Conservation (phyloP, 2,113 vertebrate species). For the Corapipo altera region DNA sequence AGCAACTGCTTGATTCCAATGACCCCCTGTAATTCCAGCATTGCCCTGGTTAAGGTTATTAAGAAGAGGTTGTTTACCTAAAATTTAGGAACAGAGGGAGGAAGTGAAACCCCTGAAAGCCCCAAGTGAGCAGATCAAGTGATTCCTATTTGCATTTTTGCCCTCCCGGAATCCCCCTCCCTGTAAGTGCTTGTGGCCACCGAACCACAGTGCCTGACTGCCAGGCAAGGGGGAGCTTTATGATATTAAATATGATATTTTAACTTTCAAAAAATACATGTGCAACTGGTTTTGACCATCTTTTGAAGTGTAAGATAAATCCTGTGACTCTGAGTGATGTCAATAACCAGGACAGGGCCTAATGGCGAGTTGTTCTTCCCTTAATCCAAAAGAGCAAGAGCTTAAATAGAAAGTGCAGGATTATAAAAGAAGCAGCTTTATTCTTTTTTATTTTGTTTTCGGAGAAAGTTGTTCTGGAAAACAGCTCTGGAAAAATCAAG, state of each 20-base stretch:
- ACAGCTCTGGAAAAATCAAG: background rate
- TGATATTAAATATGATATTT: background rate
- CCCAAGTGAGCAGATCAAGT: background rate
- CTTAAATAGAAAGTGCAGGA: slow-evolving; percentile 35
- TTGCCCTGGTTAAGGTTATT: background rate
- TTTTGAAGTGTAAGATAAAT: background rate
- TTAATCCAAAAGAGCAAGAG: slow-evolving; percentile 32
- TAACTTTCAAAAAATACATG: background rate
- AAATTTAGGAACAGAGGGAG: background rate
- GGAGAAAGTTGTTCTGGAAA: background rate
- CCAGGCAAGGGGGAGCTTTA: background rate
- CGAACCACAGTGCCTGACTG: fast-evolving
- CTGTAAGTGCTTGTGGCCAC: background rate
- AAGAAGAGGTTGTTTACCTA: background rate
- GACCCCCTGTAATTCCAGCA: background rate
- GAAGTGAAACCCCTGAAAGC: background rate
- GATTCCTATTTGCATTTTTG: background rate
- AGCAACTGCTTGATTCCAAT: background rate
- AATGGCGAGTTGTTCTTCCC: background rate
- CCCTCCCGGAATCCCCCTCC: background rate
- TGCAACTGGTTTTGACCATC: background rate
- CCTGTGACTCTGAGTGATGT: background rate
- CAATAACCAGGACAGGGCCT: background rate
- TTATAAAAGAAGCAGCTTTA: slow-evolving; percentile 25
- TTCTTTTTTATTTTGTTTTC: background rate